Evolutionary conservation across 2,113 vertebrate species (phyloP).

Genomic region (Barnardius zonarius): DNA sequence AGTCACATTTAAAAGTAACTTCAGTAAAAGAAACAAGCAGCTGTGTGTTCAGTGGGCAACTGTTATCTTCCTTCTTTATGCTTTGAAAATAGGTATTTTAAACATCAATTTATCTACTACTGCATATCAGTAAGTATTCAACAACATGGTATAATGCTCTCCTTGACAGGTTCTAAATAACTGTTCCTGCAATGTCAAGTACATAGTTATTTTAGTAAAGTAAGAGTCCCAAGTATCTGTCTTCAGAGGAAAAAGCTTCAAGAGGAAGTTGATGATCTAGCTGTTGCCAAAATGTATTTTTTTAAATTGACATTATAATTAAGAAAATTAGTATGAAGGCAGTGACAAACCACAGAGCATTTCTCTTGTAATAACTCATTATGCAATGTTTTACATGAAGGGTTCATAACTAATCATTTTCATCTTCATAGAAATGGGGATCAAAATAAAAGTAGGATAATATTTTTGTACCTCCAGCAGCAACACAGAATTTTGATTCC

Average conservation of each 20-base stretch:
- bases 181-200: background rate
- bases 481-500: background rate
- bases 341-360: background rate
- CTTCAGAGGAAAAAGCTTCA: background rate
- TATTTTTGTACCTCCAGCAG: background rate
- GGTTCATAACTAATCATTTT: background rate
- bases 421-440: background rate
- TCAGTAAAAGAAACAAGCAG: background rate
- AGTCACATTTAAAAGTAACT: background rate
- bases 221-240: background rate
- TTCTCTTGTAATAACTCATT: background rate
- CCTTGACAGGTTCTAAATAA: background rate
- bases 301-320: background rate
- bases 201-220: background rate
- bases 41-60: background rate
- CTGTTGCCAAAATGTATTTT: background rate
- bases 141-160: background rate
- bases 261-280: background rate
- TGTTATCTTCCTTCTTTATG: background rate
- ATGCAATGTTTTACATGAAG: background rate
- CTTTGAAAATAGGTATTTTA: background rate
- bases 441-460: background rate
- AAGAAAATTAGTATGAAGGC: conserved; percentile 1
- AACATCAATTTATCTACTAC: background rate
- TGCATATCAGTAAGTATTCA: background rate